Evolutionary conservation across 2,888 invertebrate species (phyloP).

Genomic region (Amphiduros pacificus): DNA sequence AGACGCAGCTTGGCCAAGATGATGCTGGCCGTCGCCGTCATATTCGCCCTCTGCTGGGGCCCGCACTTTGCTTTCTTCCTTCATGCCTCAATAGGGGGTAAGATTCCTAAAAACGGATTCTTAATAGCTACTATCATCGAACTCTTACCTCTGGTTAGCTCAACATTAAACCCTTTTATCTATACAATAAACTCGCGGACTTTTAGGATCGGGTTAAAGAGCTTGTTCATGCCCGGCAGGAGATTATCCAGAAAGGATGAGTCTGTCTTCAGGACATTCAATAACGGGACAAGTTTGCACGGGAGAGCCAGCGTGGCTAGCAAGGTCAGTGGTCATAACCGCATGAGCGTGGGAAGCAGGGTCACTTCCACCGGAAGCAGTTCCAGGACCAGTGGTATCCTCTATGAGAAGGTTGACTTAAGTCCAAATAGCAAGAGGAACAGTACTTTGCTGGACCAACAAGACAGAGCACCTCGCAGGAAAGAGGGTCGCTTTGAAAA

Average conservation of each 20-base stretch:
- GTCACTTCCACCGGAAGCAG: too few species aligned
- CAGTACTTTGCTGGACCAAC: too few species aligned
- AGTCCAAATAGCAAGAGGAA: too few species aligned
- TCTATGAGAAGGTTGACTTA: too few species aligned
- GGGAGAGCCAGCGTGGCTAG: background rate
- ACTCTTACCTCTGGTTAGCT: conserved; percentile 23
- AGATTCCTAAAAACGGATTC: conserved; percentile 15
- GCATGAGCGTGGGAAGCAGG: too few species aligned
- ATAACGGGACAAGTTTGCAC: background rate
- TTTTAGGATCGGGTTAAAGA: conserved; percentile 12
- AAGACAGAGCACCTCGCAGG: too few species aligned
- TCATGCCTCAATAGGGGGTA: conserved; percentile 6
- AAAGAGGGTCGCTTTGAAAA: too few species aligned
- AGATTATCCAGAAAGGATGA: background rate
- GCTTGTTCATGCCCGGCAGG: background rate
- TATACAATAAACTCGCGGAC: conserved; percentile 23
- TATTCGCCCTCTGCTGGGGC: conserved; percentile 25
- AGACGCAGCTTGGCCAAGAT: conserved; percentile 24
- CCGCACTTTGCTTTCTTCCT: conserved; percentile 19
- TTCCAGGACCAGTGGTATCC: too few species aligned
- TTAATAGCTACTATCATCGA: conserved; percentile 19
- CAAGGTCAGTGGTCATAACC: too few species aligned
- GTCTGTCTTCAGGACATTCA: background rate
- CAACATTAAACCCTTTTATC: conserved; percentile 22
- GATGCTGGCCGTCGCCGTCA: conserved; percentile 24